Evolutionary conservation across 1,140 invertebrate genomes (phyloP), one percentile per base, ranked within the genome.

Genomic region (Brachionus rubens): DNA sequence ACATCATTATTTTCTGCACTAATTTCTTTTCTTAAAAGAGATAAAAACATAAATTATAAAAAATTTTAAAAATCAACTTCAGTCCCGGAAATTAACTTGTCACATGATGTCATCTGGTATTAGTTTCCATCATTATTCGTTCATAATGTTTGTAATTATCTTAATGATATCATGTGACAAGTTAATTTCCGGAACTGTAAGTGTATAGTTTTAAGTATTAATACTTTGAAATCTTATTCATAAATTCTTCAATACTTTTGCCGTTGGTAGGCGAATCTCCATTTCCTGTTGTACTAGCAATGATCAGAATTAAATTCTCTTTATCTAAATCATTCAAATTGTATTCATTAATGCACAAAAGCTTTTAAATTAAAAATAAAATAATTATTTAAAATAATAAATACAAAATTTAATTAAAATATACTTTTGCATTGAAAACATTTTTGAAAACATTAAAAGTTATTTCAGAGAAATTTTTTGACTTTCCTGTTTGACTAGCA

Each of bases 191-290:
- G n/a, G n/a, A n/a, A n/a, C n/a, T n/a, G n/a, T n/a, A n/a, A n/a
- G n/a, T n/a, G n/a, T n/a, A n/a, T n/a, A n/a, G n/a, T 40, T 62
- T 62, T 41, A n/a, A 1, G 26, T 12, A 6, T 50, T 50, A 7
- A 16, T 65, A 65, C 59, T 41, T 14, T 41, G 41, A 24, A 12
- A 12, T 36, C 36, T 62, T 33, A 36, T 14, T 12, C 3, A 65
- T 65, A 4, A 24, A 48, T 24, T 43, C 68, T 16, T 70, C 48
- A 26, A 52, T 68, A 78, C 82, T 92, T 87, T 94, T 91, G 76
- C 94, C 94, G 83, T 96, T 96, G 87, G 96, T 93, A 4, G 94
- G 94, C 6, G 94, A 92, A 87, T 96, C 93, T 0, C 94, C 94
- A 82, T 96, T 96, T 40, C 94, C 94, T 82, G 96, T 96, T 3